Evolutionary conservation across 2,113 vertebrate genomes (phyloP).

Genomic region (Scomber colias): DNA sequence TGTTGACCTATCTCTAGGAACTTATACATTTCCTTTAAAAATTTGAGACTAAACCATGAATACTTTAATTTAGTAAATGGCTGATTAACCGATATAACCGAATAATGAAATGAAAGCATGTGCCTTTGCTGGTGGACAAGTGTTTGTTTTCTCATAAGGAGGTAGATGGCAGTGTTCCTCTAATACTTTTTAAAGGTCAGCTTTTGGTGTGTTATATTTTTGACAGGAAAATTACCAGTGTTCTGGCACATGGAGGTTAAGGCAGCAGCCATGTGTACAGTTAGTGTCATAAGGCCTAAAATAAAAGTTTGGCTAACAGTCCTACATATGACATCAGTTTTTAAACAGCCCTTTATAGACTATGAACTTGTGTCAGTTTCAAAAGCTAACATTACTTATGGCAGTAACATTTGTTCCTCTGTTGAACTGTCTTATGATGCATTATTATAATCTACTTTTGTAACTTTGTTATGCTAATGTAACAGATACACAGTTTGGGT

Average conservation of each 20-base stretch:
- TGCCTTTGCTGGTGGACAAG: not conserved
- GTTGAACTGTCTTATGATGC: not conserved
- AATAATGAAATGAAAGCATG: not conserved
- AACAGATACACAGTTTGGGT: not conserved
- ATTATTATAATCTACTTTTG: not conserved
- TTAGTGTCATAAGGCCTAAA: not conserved
- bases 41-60: too few species aligned
- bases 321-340: not conserved
- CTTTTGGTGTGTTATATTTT: not conserved
- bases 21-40: too few species aligned
- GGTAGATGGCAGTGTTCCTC: not conserved
- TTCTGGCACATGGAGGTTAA: not conserved
- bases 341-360: constrained; percentile 5
- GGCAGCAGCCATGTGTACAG: not conserved
- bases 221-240: constrained; percentile 28
- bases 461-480: not conserved
- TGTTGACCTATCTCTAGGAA: too few species aligned
- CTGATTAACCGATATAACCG: too few species aligned
- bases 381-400: not conserved
- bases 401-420: not conserved
- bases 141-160: not conserved
- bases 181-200: constrained; percentile 46
- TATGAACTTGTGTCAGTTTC: not conserved
- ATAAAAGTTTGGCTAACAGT: not conserved
- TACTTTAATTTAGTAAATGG: too few species aligned